These are phyloP conservation scores for Cyprinus carpio DNA, from an alignment of 2,113 vertebrate genomes.

Conservation along the genomic window DNA sequence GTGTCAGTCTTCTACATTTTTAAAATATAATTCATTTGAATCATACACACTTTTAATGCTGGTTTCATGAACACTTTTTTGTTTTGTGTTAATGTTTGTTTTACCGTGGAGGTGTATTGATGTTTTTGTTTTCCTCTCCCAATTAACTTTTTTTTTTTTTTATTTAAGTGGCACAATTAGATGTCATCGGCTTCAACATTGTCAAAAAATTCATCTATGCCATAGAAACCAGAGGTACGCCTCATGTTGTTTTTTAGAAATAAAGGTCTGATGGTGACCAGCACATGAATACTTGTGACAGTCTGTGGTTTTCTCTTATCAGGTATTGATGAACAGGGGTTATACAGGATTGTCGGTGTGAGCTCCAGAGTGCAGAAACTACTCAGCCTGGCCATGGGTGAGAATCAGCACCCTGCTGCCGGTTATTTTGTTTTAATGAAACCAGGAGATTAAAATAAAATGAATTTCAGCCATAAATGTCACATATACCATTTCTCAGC, in stretches of 20 bases:
- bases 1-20: background rate
- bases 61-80: background rate
- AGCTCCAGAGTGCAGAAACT: constrained; percentile 95
- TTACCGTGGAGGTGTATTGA: background rate
- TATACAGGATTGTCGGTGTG: constrained; percentile 94
- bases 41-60: too few relatives aligned
- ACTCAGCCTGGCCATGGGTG: constrained; percentile 90
- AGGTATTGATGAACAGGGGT: constrained; percentile 95
- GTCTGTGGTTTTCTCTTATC: background rate
- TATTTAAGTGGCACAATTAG: constrained; percentile 87
- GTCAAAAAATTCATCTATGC: constrained; percentile 96
- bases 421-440: background rate
- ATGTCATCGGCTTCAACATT: constrained; percentile 91
- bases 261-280: background rate
- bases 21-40: too few relatives aligned
- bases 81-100: background rate
- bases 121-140: background rate
- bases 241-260: background rate
- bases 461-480: background rate
- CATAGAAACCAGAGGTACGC: constrained; percentile 91
- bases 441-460: background rate
- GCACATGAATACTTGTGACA: background rate
- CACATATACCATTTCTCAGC: background rate
- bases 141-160: constrained; percentile 52
- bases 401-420: constrained; percentile 38